phyloP scores from a whole-genome alignment of 2,888 invertebrate species.

The Deilephila porcellus region DNA sequence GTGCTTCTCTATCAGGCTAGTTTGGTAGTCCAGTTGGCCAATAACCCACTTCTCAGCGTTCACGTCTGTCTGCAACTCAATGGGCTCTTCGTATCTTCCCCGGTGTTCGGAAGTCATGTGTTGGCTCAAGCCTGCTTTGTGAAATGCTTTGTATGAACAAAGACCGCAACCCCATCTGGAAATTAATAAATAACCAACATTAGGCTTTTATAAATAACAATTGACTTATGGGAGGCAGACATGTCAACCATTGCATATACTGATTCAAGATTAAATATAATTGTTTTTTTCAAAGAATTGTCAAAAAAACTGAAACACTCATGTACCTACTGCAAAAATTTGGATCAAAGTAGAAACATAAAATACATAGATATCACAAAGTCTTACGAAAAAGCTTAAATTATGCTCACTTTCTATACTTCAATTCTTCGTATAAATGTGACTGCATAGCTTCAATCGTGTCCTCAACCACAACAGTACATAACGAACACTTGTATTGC shows the following conservation, averaged over 20 bases:
- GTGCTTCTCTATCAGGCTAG: slow-evolving; percentile 54
- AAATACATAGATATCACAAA: background rate
- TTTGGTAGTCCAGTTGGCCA: slow-evolving; percentile 63
- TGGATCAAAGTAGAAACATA: no score
- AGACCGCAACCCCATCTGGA: slow-evolving; percentile 85
- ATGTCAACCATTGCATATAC: no score
- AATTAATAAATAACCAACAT: slow-evolving; percentile 37
- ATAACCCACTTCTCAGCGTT: slow-evolving; percentile 84
- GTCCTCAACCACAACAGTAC: slow-evolving; percentile 84
- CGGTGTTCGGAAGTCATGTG: slow-evolving; percentile 82
- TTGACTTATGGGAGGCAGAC: no score
- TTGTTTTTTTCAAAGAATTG: no score
- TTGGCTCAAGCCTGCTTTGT: slow-evolving; percentile 78
- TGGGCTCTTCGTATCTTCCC: slow-evolving; percentile 59
- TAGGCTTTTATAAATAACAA: background rate
- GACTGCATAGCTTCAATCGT: slow-evolving; percentile 85
- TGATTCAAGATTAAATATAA: no score
- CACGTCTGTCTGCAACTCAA: slow-evolving; percentile 68
- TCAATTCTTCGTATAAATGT: slow-evolving; percentile 88
- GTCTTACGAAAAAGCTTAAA: background rate
- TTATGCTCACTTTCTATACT: slow-evolving; percentile 85
- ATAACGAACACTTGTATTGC: slow-evolving; percentile 86
- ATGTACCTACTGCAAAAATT: no score
- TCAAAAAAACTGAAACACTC: no score
- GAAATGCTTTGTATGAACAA: slow-evolving; percentile 85